phyloP scores from a whole-genome alignment of 2,797 vertebrate species.

The Avahi laniger region DNA sequence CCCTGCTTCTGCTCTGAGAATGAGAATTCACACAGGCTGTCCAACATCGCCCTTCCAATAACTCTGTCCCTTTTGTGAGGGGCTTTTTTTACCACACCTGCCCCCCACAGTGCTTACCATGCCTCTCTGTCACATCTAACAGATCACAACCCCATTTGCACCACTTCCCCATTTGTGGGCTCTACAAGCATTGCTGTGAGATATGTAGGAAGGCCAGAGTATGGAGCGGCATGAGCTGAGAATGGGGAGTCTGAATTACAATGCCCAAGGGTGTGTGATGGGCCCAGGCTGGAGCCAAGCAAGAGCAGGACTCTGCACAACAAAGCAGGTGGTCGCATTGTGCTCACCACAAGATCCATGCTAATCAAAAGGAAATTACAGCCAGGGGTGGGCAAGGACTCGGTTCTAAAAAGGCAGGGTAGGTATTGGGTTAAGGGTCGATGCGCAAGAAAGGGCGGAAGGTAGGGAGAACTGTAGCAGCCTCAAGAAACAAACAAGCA shows the following conservation, averaged over 20 bases:
- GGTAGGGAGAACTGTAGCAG: not conserved
- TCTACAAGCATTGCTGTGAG: not conserved
- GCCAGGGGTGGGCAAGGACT: not conserved
- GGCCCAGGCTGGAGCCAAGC: not conserved
- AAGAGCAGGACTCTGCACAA: not conserved
- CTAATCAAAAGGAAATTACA: not conserved
- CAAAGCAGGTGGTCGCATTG: not conserved
- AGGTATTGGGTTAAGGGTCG: not conserved
- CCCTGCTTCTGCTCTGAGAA: not conserved
- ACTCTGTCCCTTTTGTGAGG: not conserved
- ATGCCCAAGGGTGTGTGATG: too few relatives aligned
- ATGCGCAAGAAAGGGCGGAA: not conserved
- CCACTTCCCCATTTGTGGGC: not conserved
- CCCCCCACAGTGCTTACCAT: not conserved
- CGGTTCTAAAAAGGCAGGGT: not conserved
- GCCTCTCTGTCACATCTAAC: not conserved
- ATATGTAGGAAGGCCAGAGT: not conserved
- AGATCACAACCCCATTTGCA: not conserved
- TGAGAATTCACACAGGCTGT: fast-evolving
- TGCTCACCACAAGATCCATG: not conserved
- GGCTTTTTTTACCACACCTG: not conserved
- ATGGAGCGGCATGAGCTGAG: not conserved
- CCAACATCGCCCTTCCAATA: not conserved
- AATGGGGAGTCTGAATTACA: not conserved
- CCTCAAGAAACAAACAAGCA: not conserved